A percentile compares a stretch with the other conserved stretches of the same genome.
Evolutionary conservation across 2,113 vertebrate species (phyloP).

Genomic region (Microtus montanus): DNA sequence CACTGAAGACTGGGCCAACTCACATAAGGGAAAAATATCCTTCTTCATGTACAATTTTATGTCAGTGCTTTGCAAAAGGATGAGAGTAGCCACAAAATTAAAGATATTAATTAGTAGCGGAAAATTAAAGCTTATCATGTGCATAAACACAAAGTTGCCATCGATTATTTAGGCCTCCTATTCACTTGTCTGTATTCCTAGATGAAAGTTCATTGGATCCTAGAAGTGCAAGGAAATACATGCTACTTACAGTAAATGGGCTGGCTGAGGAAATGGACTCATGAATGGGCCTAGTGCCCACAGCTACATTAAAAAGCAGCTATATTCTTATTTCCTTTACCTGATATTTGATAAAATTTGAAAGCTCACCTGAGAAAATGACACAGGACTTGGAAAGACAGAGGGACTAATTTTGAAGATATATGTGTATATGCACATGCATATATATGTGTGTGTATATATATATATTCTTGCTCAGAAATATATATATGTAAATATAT

Average conservation of each 20-base stretch:
- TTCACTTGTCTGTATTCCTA: neutral
- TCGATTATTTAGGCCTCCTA: neutral
- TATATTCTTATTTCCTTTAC: neutral
- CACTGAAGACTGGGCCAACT: neutral
- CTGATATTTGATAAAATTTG: neutral
- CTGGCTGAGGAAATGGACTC: neutral
- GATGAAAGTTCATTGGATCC: neutral
- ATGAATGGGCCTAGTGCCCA: neutral
- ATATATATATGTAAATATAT: too few relatives aligned
- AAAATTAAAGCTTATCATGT: conserved; percentile 18
- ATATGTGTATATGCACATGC: neutral
- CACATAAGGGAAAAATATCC: neutral
- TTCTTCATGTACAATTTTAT: neutral
- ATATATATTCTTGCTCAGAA: too few relatives aligned
- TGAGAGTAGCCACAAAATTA: neutral
- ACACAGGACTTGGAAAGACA: neutral
- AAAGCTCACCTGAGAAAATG: conserved; percentile 8
- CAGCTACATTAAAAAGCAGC: neutral
- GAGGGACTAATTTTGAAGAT: neutral
- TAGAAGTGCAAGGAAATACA: neutral
- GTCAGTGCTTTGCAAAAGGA: conserved; percentile 28
- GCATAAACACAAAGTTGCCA: neutral
- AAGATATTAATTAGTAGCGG: neutral
- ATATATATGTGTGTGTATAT: too few relatives aligned
- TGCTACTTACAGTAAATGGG: neutral